phyloP scores from a whole-genome alignment of 2,113 vertebrate species.

The Cryptotis parvus region DNA sequence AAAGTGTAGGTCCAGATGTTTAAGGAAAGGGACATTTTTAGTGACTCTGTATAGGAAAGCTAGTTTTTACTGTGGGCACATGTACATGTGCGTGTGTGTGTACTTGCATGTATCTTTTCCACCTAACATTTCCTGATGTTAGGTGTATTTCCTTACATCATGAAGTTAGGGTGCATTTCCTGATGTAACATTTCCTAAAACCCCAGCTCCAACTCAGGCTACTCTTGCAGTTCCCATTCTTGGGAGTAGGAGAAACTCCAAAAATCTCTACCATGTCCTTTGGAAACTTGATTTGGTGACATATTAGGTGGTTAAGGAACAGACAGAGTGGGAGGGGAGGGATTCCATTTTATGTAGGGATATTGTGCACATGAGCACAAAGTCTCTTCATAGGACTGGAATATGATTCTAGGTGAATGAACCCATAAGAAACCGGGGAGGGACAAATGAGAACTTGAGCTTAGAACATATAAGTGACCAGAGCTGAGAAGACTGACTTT shows the following conservation, averaged over 20 bases:
- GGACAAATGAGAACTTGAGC: not conserved
- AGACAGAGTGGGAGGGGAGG: not conserved
- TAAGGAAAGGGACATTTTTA: slow-evolving; percentile 33
- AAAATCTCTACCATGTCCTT: not conserved
- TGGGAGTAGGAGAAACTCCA: not conserved
- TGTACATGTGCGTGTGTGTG: not conserved
- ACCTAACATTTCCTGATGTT: not conserved
- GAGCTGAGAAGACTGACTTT: not conserved
- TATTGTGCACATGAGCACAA: not conserved
- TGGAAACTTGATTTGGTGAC: not conserved
- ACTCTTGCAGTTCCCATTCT: not conserved
- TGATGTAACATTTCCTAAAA: too few species aligned
- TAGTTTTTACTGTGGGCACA: not conserved
- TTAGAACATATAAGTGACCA: not conserved
- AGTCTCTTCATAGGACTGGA: not conserved
- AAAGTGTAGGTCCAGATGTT: not conserved
- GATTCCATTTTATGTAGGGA: not conserved
- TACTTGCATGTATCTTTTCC: not conserved
- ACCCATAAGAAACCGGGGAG: not conserved
- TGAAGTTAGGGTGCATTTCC: too few species aligned
- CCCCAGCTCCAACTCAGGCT: not conserved
- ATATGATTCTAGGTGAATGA: not conserved
- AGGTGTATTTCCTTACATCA: too few species aligned
- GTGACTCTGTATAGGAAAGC: not conserved
- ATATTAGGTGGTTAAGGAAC: not conserved